Conservation (phyloP, 1,140 invertebrate genomes). For the Lethrus apterus region DNA sequence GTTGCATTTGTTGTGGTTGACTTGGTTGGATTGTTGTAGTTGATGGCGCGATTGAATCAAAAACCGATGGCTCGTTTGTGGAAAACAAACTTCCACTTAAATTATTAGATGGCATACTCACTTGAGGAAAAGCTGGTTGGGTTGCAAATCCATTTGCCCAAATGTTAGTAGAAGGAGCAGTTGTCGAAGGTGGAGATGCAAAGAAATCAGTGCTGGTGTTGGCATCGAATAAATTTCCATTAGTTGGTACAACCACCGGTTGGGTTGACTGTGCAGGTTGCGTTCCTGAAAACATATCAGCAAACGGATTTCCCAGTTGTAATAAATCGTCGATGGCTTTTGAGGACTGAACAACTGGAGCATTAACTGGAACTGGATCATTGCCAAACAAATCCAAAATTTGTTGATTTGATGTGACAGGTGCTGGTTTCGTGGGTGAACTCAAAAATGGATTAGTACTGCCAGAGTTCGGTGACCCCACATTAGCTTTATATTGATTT, state of each 20-base stretch:
- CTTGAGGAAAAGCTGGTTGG: conserved; percentile 13
- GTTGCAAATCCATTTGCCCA: conserved; percentile 66
- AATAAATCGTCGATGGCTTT: conserved; percentile 86
- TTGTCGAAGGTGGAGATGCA: conserved; percentile 30
- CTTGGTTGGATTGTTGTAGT: conserved; percentile 17
- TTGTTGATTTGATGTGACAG: conserved; percentile 50
- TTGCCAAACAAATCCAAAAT: conserved; percentile 75
- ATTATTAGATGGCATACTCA: conserved; percentile 32
- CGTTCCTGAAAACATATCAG: conserved; percentile 62
- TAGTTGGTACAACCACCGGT: conserved; percentile 43
- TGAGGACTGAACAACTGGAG: conserved; percentile 32
- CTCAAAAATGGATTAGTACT: conserved; percentile 84
- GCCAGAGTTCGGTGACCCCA: conserved; percentile 62
- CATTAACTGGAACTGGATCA: conserved; percentile 26
- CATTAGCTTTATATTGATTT: conserved; percentile 88
- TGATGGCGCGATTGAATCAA: conserved; percentile 58
- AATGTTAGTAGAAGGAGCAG: conserved; percentile 54
- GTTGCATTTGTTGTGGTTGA: conserved; percentile 32
- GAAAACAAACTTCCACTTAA: conserved; percentile 32
- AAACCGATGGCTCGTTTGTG: conserved; percentile 42
- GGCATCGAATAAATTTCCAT: conserved; percentile 44
- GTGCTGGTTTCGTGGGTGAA: conserved; percentile 43
- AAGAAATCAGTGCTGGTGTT: conserved; percentile 10
- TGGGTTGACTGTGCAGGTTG: conserved; percentile 32
- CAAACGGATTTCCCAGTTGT: conserved; percentile 82